phyloP scores from a whole-genome alignment of 2,888 invertebrate genomes.

The Keiferia lycopersicella region DNA sequence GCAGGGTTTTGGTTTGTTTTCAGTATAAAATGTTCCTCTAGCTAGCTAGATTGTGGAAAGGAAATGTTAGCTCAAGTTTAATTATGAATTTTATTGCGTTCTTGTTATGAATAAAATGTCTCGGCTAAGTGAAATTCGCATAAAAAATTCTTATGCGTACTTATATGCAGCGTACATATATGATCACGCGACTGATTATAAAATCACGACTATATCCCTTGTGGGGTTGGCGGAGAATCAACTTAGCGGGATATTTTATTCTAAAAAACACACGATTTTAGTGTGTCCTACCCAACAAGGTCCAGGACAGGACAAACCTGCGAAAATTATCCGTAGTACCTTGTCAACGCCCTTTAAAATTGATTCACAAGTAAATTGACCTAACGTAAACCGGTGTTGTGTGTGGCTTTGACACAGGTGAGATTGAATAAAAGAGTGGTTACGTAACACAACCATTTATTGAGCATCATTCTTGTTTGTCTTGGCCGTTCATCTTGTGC shows the following conservation, averaged over 20 bases:
- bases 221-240: too few relatives aligned
- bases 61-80: neutral
- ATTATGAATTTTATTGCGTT: slow-evolving; percentile 15
- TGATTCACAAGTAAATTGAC: too few relatives aligned
- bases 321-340: too few relatives aligned
- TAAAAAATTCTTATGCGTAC: neutral
- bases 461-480: neutral
- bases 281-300: too few relatives aligned
- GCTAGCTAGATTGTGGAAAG: neutral
- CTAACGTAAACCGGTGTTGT: too few relatives aligned
- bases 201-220: too few relatives aligned
- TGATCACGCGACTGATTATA: too few relatives aligned
- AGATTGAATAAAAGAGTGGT: neutral
- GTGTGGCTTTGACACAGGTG: neutral
- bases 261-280: too few relatives aligned
- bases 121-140: neutral
- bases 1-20: neutral
- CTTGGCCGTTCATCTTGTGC: neutral
- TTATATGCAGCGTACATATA: too few relatives aligned
- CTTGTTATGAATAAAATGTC: slow-evolving; percentile 1
- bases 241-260: too few relatives aligned
- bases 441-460: neutral
- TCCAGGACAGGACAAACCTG: too few relatives aligned
- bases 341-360: too few relatives aligned
- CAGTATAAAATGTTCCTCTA: neutral